A percentile compares a stretch with the other conserved stretches of the same genome.
Evolutionary conservation across 2,888 invertebrate genomes (phyloP).

Genomic region (Digitonthophagus gazella): DNA sequence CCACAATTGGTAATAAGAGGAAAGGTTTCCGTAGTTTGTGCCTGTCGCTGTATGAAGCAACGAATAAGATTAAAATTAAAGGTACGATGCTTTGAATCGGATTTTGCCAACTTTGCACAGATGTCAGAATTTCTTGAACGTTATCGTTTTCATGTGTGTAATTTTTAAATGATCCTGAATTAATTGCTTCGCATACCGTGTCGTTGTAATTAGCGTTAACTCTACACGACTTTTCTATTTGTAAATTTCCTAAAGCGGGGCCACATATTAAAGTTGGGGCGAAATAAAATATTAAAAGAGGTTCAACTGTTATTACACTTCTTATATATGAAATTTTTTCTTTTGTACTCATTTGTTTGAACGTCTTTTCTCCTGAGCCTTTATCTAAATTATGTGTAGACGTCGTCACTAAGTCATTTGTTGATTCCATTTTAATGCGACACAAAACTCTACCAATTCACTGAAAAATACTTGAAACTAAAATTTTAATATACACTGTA

Average conservation of each 20-base stretch:
- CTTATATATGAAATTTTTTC: conserved; percentile 33
- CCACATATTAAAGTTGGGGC: conserved; percentile 41
- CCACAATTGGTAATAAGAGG: conserved; percentile 46
- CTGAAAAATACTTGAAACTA: neutral
- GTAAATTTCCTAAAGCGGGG: conserved; percentile 55
- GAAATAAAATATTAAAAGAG: conserved; percentile 44
- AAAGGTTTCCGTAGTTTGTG: conserved; percentile 49
- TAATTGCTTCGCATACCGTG: conserved; percentile 53
- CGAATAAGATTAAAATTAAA: conserved; percentile 44
- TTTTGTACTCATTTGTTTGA: conserved; percentile 28
- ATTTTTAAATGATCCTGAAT: conserved; percentile 39
- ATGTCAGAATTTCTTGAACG: conserved; percentile 53
- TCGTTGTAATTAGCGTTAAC: conserved; percentile 54
- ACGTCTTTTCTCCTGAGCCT: conserved; percentile 22
- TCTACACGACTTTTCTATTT: conserved; percentile 59
- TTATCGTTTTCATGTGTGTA: conserved; percentile 48
- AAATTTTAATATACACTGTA: neutral
- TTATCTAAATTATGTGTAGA: conserved; percentile 15
- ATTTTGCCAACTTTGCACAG: conserved; percentile 47
- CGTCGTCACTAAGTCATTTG: conserved; percentile 18
- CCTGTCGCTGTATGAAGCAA: conserved; percentile 49
- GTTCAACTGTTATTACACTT: conserved; percentile 48
- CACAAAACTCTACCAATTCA: neutral
- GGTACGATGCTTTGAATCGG: conserved; percentile 46
- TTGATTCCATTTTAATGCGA: conserved; percentile 20